A percentile compares a stretch with the other conserved stretches of the same genome.
Conservation (phyloP, 2,888 invertebrate genomes). For the Dysmachus trigonus region DNA sequence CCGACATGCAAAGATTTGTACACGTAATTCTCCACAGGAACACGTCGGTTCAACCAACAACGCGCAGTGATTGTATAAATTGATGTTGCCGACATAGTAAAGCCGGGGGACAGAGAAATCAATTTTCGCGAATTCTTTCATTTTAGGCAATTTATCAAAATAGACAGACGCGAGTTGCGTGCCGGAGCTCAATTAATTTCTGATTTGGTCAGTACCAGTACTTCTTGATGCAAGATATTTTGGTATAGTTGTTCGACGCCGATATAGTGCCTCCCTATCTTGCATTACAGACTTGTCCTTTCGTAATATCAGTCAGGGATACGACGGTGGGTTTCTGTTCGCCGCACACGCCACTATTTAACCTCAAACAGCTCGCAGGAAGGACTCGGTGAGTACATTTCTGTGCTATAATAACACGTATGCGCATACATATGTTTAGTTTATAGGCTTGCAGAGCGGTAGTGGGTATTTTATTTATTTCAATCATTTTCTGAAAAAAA, state of each 20-base stretch:
- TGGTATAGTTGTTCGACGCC: neutral
- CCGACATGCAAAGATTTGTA: constrained; percentile 46
- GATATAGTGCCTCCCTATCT: neutral
- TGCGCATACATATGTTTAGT: neutral
- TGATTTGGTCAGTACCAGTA: constrained; percentile 53
- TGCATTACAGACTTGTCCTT: neutral
- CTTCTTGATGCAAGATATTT: constrained; percentile 43
- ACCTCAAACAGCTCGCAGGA: neutral
- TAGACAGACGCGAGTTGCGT: constrained; percentile 53
- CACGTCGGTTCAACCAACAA: neutral
- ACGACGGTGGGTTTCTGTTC: neutral
- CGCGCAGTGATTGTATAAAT: constrained; percentile 8
- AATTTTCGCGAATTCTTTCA: constrained; percentile 53
- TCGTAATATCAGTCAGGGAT: neutral
- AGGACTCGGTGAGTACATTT: neutral
- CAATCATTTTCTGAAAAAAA: no score
- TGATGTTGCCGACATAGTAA: constrained; percentile 17
- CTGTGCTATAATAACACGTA: constrained; percentile 10
- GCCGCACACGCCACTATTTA: constrained; percentile 22
- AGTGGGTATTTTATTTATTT: no score
- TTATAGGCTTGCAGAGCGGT: neutral
- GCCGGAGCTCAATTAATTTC: constrained; percentile 54
- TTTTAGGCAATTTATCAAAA: constrained; percentile 54
- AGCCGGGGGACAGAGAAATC: constrained; percentile 45
- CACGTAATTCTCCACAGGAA: constrained; percentile 16